phyloP scores from a whole-genome alignment of 2,113 vertebrate genomes.

The Cyprinodon tularosa region DNA sequence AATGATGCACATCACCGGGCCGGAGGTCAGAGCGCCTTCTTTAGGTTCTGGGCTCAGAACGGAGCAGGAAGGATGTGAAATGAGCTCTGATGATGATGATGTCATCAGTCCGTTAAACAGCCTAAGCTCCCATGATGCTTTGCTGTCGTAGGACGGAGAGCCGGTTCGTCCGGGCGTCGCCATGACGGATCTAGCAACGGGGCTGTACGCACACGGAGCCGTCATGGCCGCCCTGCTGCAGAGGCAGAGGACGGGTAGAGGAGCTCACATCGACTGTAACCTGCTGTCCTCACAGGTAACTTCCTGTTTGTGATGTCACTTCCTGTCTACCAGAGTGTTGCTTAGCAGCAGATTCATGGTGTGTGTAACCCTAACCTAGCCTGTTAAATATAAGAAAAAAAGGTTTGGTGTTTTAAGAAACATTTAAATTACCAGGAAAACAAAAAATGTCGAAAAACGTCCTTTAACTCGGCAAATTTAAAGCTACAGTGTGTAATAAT shows the following conservation, averaged over 20 bases:
- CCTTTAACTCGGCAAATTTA: too few species aligned
- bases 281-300: slow-evolving; percentile 93
- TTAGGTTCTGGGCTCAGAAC: background rate
- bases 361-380: too few species aligned
- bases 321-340: background rate
- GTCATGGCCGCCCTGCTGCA: slow-evolving; percentile 93
- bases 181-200: slow-evolving; percentile 96
- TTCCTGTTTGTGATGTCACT: background rate
- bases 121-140: slow-evolving; percentile 17
- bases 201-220: slow-evolving; percentile 87
- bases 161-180: slow-evolving; percentile 93
- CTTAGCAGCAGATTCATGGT: background rate
- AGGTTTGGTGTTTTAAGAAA: background rate
- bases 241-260: slow-evolving; percentile 83
- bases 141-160: slow-evolving; percentile 82
- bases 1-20: slow-evolving; percentile 94
- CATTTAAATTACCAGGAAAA: too few species aligned
- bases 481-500: too few species aligned
- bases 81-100: too few species aligned
- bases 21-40: slow-evolving; percentile 81
- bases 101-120: too few species aligned
- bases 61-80: too few species aligned
- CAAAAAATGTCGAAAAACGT: too few species aligned
- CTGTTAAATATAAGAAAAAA: background rate
- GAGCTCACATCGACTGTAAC: slow-evolving; percentile 92